These are phyloP conservation scores for Acanthosepion esculentum DNA, from an alignment of 2,888 invertebrate genomes.

Conservation along the genomic window DNA sequence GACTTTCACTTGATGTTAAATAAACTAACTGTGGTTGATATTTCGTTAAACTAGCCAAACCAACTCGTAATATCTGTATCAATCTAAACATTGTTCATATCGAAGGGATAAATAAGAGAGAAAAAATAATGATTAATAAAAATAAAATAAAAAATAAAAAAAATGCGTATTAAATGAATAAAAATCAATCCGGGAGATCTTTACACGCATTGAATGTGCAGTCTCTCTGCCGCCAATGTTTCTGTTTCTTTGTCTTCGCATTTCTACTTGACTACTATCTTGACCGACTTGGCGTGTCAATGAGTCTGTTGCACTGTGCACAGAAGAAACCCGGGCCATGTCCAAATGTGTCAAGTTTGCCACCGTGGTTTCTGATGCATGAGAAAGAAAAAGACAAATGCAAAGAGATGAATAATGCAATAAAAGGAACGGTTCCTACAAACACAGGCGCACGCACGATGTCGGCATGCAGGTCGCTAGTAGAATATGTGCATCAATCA, in stretches of 20 bases:
- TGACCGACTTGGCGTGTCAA: constrained; percentile 18
- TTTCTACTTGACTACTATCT: not conserved
- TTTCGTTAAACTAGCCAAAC: no score
- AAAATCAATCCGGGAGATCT: not conserved
- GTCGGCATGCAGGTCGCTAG: not conserved
- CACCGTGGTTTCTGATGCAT: not conserved
- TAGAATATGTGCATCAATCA: not conserved
- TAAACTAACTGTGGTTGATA: no score
- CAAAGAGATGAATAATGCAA: not conserved
- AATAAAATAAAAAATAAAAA: no score
- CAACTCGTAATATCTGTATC: no score
- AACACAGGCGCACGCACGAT: not conserved
- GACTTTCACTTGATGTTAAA: no score
- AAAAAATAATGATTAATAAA: no score
- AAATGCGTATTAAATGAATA: not conserved
- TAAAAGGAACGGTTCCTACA: not conserved
- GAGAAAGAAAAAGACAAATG: not conserved
- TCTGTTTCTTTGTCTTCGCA: not conserved
- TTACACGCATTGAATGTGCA: not conserved
- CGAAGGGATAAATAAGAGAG: no score
- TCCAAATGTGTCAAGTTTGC: not conserved
- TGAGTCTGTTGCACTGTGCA: not conserved
- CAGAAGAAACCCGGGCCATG: not conserved
- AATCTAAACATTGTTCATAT: no score
- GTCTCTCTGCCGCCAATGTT: not conserved